A percentile compares a stretch with the other conserved stretches of the same genome.
Evolutionary conservation across 2,797 vertebrate species (phyloP).

Genomic region (Natrix natrix): DNA sequence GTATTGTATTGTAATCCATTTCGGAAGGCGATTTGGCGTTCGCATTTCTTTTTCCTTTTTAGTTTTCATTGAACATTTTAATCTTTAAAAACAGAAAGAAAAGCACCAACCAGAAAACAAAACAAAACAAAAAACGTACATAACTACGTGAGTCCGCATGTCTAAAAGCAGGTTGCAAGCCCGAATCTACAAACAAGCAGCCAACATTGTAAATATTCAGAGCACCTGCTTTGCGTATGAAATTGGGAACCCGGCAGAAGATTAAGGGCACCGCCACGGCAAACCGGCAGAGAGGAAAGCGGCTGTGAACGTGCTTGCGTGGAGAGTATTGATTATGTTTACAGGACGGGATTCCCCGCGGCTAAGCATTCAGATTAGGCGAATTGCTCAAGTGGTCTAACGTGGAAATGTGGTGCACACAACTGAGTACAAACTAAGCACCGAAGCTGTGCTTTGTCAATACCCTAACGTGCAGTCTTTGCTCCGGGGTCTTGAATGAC

Average conservation of each 20-base stretch:
- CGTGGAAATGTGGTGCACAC: neutral
- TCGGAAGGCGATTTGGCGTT: neutral
- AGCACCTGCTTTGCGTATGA: neutral
- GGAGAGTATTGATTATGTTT: neutral
- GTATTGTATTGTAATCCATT: too few species aligned
- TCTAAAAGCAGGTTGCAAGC: neutral
- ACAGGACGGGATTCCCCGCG: neutral
- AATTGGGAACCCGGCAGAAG: neutral
- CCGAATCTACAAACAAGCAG: neutral
- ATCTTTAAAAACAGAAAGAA: too few species aligned
- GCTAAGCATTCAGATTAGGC: neutral
- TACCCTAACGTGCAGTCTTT: neutral
- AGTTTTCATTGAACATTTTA: too few species aligned
- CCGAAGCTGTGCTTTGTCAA: neutral
- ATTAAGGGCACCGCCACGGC: slow-evolving; percentile 48
- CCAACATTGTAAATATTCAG: slow-evolving; percentile 6
- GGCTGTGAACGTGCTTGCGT: neutral
- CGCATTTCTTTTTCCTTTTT: too few species aligned
- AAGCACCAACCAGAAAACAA: too few species aligned
- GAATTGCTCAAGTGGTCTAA: neutral
- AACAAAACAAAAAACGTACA: too few species aligned
- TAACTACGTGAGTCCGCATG: too few species aligned
- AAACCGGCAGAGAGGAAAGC: slow-evolving; percentile 31
- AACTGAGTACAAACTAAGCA: neutral
- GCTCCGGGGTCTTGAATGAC: neutral